phyloP scores from a whole-genome alignment of 2,888 invertebrate species.

The Reticulitermes lucifugus region DNA sequence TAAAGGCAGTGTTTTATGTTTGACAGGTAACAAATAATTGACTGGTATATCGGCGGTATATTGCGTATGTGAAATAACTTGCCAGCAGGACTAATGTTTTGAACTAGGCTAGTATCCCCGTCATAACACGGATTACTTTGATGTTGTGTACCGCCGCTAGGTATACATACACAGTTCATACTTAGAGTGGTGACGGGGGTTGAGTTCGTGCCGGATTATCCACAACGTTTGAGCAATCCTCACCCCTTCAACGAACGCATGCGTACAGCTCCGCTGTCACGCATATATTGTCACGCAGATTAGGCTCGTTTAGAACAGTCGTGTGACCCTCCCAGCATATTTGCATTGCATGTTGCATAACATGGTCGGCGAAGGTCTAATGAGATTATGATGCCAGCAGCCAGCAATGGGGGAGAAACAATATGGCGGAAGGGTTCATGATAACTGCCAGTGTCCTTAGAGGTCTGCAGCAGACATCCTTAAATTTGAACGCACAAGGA shows the following conservation, averaged over 20 bases:
- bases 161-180: too few relatives aligned
- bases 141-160: background rate
- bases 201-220: slow-evolving; percentile 19
- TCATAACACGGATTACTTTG: slow-evolving; percentile 26
- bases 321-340: slow-evolving; percentile 34
- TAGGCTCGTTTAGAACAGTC: slow-evolving; percentile 13
- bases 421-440: slow-evolving; percentile 35
- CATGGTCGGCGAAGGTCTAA: slow-evolving; percentile 39
- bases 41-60: too few relatives aligned
- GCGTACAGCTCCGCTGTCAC: background rate
- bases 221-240: slow-evolving; percentile 27
- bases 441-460: background rate
- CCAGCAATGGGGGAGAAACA: background rate
- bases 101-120: background rate
- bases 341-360: slow-evolving; percentile 42
- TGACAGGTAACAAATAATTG: too few relatives aligned
- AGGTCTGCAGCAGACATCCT: background rate
- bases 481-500: background rate
- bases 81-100: background rate
- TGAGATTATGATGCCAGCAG: slow-evolving; percentile 41
- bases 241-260: background rate
- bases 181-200: background rate
- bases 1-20: too few relatives aligned
- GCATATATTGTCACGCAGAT: slow-evolving; percentile 39
- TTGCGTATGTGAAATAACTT: too few relatives aligned